These are phyloP conservation scores for Ochotona curzoniae DNA, from an alignment of 2,113 vertebrate species.

Conservation along the genomic window DNA sequence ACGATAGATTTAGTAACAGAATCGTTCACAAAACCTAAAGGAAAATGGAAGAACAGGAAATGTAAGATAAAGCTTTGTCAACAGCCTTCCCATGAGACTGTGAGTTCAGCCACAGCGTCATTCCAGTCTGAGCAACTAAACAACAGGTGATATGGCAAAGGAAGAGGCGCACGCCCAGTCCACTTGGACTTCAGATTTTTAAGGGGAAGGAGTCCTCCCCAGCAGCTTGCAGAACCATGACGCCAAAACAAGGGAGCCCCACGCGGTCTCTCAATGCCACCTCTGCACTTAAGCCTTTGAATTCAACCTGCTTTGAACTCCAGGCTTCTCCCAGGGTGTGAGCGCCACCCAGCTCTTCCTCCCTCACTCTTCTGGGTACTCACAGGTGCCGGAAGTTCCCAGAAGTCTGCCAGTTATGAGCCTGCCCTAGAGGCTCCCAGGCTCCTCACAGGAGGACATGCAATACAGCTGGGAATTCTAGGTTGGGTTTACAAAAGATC, in stretches of 20 bases:
- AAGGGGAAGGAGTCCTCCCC: too few relatives aligned
- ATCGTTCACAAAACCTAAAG: slow-evolving; percentile 90
- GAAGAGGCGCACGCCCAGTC: rapidly evolving
- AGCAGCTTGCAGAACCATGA: not conserved
- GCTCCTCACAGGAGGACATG: not conserved
- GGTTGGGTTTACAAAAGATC: not conserved
- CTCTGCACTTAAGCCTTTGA: not conserved
- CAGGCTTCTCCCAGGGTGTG: not conserved
- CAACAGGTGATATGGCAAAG: not conserved
- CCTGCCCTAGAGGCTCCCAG: not conserved
- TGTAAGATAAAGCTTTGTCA: not conserved
- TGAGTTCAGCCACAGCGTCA: not conserved
- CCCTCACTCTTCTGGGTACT: not conserved
- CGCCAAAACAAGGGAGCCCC: not conserved
- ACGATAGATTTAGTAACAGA: slow-evolving; percentile 90
- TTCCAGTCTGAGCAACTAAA: not conserved
- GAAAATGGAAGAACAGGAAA: not conserved
- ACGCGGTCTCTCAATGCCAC: not conserved
- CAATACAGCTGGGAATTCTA: rapidly evolving
- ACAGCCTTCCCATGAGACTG: not conserved
- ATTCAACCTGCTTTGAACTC: not conserved
- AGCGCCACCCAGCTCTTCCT: not conserved
- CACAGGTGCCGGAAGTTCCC: not conserved
- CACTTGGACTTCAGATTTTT: not conserved
- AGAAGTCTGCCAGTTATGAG: not conserved